These are phyloP conservation scores for Eurystomus glaucurus DNA, from an alignment of 2,797 vertebrate genomes.

Conservation along the genomic window DNA sequence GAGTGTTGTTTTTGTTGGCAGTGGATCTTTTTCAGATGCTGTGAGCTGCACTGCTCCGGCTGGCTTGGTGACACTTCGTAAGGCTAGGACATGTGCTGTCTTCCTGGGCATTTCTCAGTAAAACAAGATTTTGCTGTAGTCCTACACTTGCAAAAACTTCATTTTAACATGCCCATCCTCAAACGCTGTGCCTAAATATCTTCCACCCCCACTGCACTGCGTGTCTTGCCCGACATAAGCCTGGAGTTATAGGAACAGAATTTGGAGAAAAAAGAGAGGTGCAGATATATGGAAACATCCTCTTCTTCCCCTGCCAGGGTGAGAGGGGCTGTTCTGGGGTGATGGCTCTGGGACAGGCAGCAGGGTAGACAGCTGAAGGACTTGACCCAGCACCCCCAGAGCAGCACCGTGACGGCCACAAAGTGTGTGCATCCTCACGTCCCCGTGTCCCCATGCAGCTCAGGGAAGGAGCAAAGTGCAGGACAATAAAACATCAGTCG, in stretches of 20 bases:
- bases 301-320: background rate
- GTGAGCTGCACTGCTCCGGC: rapidly evolving
- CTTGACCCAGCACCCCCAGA: background rate
- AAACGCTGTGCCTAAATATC: background rate
- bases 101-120: background rate
- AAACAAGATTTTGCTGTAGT: background rate
- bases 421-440: background rate
- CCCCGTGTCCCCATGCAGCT: rapidly evolving
- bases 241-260: background rate
- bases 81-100: rapidly evolving
- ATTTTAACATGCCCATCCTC: background rate
- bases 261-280: background rate
- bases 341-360: background rate
- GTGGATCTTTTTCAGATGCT: background rate
- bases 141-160: background rate
- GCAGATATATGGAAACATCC: background rate
- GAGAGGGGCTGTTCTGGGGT: background rate
- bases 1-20: background rate
- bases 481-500: rapidly evolving
- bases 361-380: background rate
- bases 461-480: background rate
- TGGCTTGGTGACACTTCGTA: background rate
- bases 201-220: background rate
- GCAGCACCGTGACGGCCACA: rapidly evolving
- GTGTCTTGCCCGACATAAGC: background rate